Conservation (phyloP, 2,888 invertebrate genomes). For the Caenorhabditis drosophilae region DNA sequence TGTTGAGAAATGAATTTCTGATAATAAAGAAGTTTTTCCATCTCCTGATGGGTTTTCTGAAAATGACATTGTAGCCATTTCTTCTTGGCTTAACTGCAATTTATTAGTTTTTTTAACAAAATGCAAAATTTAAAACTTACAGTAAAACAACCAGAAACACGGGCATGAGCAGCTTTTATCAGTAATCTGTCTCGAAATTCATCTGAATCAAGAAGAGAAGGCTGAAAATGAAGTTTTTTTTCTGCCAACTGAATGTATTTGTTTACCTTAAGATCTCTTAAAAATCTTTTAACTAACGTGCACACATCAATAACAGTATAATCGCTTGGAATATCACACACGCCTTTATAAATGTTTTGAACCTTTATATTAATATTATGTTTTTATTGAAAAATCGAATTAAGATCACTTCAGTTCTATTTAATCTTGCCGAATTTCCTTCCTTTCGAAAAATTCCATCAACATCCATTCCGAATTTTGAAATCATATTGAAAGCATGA, state of each 20-base stretch:
- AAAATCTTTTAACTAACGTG: conserved; percentile 55
- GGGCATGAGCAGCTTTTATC: conserved; percentile 17
- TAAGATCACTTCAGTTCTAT: conserved; percentile 24
- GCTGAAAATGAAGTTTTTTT: conserved; percentile 3
- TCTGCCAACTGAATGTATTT: background rate
- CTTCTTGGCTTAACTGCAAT: conserved; percentile 15
- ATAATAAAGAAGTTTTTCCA: no score
- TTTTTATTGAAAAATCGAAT: no score
- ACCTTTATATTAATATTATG: no score
- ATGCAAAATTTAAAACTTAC: background rate
- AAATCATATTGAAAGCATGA: conserved; percentile 52
- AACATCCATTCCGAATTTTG: conserved; percentile 34
- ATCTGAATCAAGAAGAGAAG: conserved; percentile 29
- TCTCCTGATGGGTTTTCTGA: no score
- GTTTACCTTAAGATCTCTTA: conserved; percentile 40
- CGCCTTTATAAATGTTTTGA: conserved; percentile 38
- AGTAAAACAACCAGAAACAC: conserved; percentile 19
- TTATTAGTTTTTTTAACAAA: no score
- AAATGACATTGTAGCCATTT: conserved; percentile 28
- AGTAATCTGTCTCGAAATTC: conserved; percentile 30
- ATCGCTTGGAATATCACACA: conserved; percentile 39
- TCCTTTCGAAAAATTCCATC: conserved; percentile 60
- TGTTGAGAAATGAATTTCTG: conserved; percentile 40
- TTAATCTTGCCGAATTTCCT: conserved; percentile 45
- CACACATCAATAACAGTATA: conserved; percentile 56